These are phyloP conservation scores for Xenentodon cancila DNA, from an alignment of 2,797 vertebrate species.

Conservation along the genomic window DNA sequence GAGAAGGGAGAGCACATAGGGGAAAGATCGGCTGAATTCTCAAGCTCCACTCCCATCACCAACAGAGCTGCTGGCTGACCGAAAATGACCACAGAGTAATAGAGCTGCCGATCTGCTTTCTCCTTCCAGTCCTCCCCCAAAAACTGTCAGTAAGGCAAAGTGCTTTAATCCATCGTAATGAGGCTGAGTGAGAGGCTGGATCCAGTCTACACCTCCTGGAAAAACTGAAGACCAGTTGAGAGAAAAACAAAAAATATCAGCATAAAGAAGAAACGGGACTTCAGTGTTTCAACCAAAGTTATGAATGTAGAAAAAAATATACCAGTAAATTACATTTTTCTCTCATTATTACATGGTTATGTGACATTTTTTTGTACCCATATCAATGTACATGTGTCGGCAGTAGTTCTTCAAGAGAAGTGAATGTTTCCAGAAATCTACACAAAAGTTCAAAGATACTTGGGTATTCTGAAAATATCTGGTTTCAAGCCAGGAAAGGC, in stretches of 20 bases:
- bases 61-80: slow-evolving; percentile 49
- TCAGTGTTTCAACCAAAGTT: neutral
- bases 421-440: too few species aligned
- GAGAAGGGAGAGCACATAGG: slow-evolving; percentile 70
- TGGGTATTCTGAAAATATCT: too few species aligned
- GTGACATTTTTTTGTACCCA: neutral
- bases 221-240: slow-evolving; percentile 3
- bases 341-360: neutral
- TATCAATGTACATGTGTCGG: too few species aligned
- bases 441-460: neutral
- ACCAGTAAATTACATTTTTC: slow-evolving; percentile 1
- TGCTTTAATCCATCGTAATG: slow-evolving; percentile 75
- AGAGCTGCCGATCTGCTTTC: slow-evolving; percentile 58
- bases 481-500: too few species aligned
- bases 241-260: slow-evolving; percentile 5
- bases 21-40: slow-evolving; percentile 69
- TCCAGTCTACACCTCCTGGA: slow-evolving; percentile 23
- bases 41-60: slow-evolving; percentile 60
- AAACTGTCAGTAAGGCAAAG: slow-evolving; percentile 72
- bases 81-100: slow-evolving; percentile 56
- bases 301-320: neutral
- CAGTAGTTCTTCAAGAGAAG: too few species aligned
- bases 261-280: neutral
- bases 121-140: slow-evolving; percentile 43
- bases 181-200: slow-evolving; percentile 35